Conservation (phyloP, 1,140 invertebrate species). For the Camponotus pennsylvanicus region DNA sequence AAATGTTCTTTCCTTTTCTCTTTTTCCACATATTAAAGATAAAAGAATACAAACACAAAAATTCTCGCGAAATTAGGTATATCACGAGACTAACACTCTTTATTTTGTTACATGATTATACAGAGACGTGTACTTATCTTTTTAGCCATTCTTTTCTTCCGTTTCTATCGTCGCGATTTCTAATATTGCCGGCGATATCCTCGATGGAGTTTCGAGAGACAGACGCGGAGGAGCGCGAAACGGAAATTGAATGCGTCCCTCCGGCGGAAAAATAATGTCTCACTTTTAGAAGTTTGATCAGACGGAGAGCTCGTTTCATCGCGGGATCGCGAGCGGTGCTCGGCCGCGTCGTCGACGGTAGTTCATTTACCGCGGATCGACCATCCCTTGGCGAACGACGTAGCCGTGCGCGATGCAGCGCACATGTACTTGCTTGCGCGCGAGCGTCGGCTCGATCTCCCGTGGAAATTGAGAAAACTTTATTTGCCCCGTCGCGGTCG, state of each 20-base stretch:
- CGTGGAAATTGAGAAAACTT: constrained; percentile 82
- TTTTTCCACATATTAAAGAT: background rate
- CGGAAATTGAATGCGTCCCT: constrained; percentile 84
- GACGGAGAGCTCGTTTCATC: constrained; percentile 75
- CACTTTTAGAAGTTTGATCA: constrained; percentile 79
- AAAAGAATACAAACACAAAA: background rate
- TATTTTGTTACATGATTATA: constrained; percentile 3
- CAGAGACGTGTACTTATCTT: background rate
- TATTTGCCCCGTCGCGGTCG: constrained; percentile 77
- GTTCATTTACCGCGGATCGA: constrained; percentile 75
- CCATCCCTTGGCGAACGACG: constrained; percentile 62
- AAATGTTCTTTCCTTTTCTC: background rate
- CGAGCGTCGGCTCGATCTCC: constrained; percentile 49
- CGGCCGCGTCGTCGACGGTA: constrained; percentile 38
- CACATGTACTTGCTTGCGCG: constrained; percentile 59
- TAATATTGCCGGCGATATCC: constrained; percentile 24
- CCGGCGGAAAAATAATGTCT: constrained; percentile 80
- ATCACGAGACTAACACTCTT: background rate
- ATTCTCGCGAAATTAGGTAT: background rate
- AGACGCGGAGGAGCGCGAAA: constrained; percentile 60
- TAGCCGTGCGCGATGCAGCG: constrained; percentile 26
- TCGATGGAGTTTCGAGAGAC: constrained; percentile 32
- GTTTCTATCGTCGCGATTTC: constrained; percentile 33
- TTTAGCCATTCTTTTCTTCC: background rate
- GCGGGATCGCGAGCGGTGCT: constrained; percentile 64